Conservation (phyloP, 2,888 invertebrate genomes). For the Fissipunctia ypsillon region DNA sequence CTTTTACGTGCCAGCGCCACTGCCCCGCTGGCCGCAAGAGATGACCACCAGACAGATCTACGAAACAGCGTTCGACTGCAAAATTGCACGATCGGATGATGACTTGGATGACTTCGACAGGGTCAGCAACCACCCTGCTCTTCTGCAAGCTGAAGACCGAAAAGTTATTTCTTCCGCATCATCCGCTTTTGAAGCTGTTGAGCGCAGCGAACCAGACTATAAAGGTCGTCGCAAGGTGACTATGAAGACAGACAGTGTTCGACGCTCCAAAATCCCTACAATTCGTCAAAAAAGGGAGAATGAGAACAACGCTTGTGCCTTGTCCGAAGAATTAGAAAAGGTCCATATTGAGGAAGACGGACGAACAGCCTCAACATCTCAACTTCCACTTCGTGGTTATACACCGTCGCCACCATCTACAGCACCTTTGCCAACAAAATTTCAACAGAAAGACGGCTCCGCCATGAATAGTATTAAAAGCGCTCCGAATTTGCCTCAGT, state of each 20-base stretch:
- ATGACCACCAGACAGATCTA: slow-evolving; percentile 94
- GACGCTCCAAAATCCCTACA: slow-evolving; percentile 91
- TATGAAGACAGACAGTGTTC: slow-evolving; percentile 89
- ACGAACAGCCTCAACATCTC: slow-evolving; percentile 90
- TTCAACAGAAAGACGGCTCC: slow-evolving; percentile 93
- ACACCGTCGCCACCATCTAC: slow-evolving; percentile 96
- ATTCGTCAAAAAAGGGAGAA: slow-evolving; percentile 89
- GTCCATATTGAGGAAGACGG: slow-evolving; percentile 91
- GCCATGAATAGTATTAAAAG: slow-evolving; percentile 95
- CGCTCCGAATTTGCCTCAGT: slow-evolving; percentile 94
- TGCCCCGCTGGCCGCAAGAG: slow-evolving; percentile 92
- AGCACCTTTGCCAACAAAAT: slow-evolving; percentile 95
- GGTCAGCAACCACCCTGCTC: slow-evolving; percentile 94
- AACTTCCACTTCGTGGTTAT: slow-evolving; percentile 93
- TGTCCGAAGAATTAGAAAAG: slow-evolving; percentile 91
- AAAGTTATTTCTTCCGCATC: slow-evolving; percentile 88
- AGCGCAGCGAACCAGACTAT: slow-evolving; percentile 87
- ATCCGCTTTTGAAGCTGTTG: slow-evolving; percentile 88
- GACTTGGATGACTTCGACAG: slow-evolving; percentile 95
- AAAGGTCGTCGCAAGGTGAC: slow-evolving; percentile 91
- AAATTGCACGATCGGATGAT: slow-evolving; percentile 95
- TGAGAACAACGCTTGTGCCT: slow-evolving; percentile 82
- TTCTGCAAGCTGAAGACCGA: slow-evolving; percentile 90
- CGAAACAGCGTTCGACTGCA: slow-evolving; percentile 97
- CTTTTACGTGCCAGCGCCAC: slow-evolving; percentile 93